Evolutionary conservation across 1,140 invertebrate species (phyloP), one percentile per base, ranked within the genome.

Genomic region (Macrobrachium rosenbergii): DNA sequence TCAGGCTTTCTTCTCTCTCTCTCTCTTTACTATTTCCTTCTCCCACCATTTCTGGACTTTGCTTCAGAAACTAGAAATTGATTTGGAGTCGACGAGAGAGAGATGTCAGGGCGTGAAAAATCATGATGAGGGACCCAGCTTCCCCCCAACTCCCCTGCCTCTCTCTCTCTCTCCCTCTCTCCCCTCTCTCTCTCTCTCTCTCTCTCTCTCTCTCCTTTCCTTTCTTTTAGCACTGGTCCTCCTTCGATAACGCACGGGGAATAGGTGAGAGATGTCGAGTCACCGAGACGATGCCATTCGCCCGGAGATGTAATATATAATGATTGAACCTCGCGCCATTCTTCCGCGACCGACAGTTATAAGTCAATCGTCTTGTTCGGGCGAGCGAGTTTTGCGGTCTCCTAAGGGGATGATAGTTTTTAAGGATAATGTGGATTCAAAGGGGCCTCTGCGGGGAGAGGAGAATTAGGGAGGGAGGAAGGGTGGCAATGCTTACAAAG

Each of bases 41-140:
- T 21, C 52, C n/a, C 52, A 19, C 73, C 23, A 21, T 62, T 43
- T 85, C 73, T 16, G 37, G 19, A 72, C 83, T 75, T 88, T 84
- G 69, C 64, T 63, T 73, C 16, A 58, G 16, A 43, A 84, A 75
- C 64, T 78, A 75, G 63, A 83, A 83, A 83, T 83, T 83, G 82
- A 83, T 83, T 83, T 19, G 69, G 82, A 83, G 82, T 83, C 75
- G 82, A 83, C 67, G 67, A 75, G 82, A 83, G 82, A 83, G 82
- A 83, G 43, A 82, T 58, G 81, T 82, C 69, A 23, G 19, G 72
- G 82, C 67, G 69, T 62, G 82, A 83, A 75, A 76, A 76, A 83
- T 82, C 72, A 75, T 83, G 69, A 82, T 82, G 64, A 60, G 23
- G 23, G 69, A 43, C 12, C 23, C 8, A 23, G 2, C 64, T n/a